Base-by-base conservation (phyloP, 2,113 vertebrate genomes). In the Pimephales promelas region DNA sequence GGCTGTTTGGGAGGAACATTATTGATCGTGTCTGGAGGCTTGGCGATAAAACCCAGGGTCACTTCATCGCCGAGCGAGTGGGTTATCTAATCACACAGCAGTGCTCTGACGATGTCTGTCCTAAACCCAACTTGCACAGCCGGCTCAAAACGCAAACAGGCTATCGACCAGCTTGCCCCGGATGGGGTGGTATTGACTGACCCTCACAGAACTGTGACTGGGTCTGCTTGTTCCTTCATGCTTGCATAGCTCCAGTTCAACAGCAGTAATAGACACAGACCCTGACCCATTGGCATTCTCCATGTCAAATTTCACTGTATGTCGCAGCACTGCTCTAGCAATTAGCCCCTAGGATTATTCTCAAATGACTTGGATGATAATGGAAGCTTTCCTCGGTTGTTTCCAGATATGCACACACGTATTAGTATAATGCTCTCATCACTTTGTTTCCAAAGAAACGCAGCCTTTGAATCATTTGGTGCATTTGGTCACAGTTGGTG, bases 71-170 rank as follows among this genome's bases (percentile, higher is more conserved):
- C 8, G 10, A 57, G 47, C 22, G 26, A 75, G 73, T 34, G 62
- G 71, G 81, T 87, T 87, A 85, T 79, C 81, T 83, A 87, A 85
- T 83, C 74, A 75, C 64, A 43, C 64, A 74, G 45, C n/a, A 20
- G 45, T 34, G 83, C 31, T 82, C 47, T 34, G 26, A 56, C 20
- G 54, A 26, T 87, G 73, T 14, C 56, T 47, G 36, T 40, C 56
- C 47, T 76, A 28, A 74, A 45, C 81, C 24, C 34, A 47, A 47
- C 81, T 62, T 47, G 28, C 54, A 76, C 26, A 75, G 31, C 24
- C 28, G 20, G 47, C 43, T 68, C n/a, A 9, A 36, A 72, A 47
- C 18, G 43, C 70, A 71, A 61, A 80, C 74, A 43, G 34, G 26
- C 13, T 83, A 85, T 85, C 66, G 85, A 85, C 22, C 80, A 56